Conservation (phyloP, 2,888 invertebrate genomes). For the Rhorus exstirpatorius region DNA sequence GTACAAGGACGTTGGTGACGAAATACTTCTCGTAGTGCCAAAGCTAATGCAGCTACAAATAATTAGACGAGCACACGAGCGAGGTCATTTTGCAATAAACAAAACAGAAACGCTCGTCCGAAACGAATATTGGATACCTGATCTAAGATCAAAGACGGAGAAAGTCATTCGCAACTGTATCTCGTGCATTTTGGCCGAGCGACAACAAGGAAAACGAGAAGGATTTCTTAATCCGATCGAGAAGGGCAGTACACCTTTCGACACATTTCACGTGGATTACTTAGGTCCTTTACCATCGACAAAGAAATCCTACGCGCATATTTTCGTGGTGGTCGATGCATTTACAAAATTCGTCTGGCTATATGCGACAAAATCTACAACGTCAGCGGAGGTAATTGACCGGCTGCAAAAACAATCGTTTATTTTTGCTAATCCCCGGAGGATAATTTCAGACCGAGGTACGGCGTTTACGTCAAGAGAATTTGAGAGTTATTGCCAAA, state of each 20-base stretch:
- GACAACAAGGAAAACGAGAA: slow-evolving; percentile 78
- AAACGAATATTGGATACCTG: slow-evolving; percentile 76
- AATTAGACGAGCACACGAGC: slow-evolving; percentile 78
- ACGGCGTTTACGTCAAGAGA: slow-evolving; percentile 80
- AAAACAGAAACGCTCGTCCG: slow-evolving; percentile 75
- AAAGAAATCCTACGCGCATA: slow-evolving; percentile 66
- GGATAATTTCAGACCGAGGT: slow-evolving; percentile 81
- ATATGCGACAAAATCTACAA: slow-evolving; percentile 75
- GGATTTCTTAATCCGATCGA: slow-evolving; percentile 78
- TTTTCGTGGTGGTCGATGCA: slow-evolving; percentile 55
- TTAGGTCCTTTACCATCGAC: slow-evolving; percentile 79
- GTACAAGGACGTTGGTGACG: slow-evolving; percentile 22
- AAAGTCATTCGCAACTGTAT: slow-evolving; percentile 68
- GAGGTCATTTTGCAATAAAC: slow-evolving; percentile 80
- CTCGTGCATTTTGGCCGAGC: slow-evolving; percentile 68
- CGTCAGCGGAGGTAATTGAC: slow-evolving; percentile 75
- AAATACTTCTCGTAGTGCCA: slow-evolving; percentile 77
- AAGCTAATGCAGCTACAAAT: slow-evolving; percentile 80
- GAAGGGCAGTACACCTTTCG: slow-evolving; percentile 77
- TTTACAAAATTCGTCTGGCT: slow-evolving; percentile 78
- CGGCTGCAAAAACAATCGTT: slow-evolving; percentile 77
- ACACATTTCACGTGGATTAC: slow-evolving; percentile 81
- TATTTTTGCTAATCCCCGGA: slow-evolving; percentile 81
- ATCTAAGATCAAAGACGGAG: slow-evolving; percentile 62
- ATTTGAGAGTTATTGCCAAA: slow-evolving; percentile 12